phyloP scores from a whole-genome alignment of 2,113 vertebrate species.

The Psilopogon haemacephalus region DNA sequence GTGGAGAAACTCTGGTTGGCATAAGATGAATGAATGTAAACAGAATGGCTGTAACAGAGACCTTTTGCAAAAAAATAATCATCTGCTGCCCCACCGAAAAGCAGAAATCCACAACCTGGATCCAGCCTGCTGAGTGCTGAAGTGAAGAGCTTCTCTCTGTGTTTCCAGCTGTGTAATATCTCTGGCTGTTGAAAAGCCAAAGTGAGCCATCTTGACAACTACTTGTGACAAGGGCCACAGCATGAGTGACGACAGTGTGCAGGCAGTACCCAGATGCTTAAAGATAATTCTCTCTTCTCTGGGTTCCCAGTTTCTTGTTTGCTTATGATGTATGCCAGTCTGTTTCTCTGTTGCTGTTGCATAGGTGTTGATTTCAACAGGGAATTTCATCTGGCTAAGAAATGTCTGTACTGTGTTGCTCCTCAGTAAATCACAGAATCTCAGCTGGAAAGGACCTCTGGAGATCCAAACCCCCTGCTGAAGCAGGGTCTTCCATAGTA shows the following conservation, averaged over 20 bases:
- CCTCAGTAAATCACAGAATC: not conserved
- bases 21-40: not conserved
- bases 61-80: not conserved
- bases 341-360: accelerated
- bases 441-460: not conserved
- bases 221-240: not conserved
- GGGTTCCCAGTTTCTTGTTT: not conserved
- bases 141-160: not conserved
- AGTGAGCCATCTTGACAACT: accelerated
- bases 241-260: accelerated
- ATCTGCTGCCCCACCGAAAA: not conserved
- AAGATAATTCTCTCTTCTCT: not conserved
- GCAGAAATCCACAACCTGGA: not conserved
- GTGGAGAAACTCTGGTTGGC: not conserved
- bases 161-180: not conserved
- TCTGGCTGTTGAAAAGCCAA: not conserved
- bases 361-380: not conserved
- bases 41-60: not conserved
- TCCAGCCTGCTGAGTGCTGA: not conserved
- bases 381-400: accelerated
- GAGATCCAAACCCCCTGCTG: not conserved
- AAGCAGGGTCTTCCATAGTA: not conserved
- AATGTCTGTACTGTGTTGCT: accelerated
- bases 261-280: not conserved
- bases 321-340: accelerated